These are phyloP conservation scores for Thereva unica DNA, from an alignment of 2,888 invertebrate species.

Conservation along the genomic window DNA sequence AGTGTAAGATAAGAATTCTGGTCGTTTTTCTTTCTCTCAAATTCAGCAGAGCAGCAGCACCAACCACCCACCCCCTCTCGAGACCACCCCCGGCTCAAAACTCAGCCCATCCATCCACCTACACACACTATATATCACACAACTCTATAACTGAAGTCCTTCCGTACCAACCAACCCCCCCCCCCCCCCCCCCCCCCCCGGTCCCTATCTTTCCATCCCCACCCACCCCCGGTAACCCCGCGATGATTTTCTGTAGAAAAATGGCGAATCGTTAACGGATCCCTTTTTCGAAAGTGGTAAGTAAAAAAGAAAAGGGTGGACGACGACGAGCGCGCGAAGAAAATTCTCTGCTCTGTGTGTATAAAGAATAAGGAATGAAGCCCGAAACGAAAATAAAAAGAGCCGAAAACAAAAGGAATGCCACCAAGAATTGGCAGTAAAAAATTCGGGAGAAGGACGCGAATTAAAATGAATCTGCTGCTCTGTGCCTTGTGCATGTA, in stretches of 20 bases:
- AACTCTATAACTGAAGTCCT: no score
- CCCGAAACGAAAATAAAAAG: neutral
- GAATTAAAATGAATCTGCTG: neutral
- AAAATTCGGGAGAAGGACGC: conserved; percentile 6
- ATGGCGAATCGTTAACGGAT: conserved; percentile 21
- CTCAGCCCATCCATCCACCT: no score
- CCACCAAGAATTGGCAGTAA: conserved; percentile 10
- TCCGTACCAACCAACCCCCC: no score
- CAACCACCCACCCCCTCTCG: no score
- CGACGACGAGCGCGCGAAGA: neutral
- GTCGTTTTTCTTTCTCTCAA: no score
- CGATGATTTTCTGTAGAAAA: conserved; percentile 2
- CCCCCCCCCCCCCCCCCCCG: no score
- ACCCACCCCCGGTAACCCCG: no score
- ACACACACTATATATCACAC: no score
- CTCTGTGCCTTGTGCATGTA: neutral
- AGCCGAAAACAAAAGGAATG: conserved; percentile 1
- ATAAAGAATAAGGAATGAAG: neutral
- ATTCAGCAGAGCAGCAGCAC: no score
- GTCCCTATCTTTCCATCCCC: no score
- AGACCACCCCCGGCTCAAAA: no score
- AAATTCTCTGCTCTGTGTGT: neutral
- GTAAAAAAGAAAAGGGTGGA: conserved; percentile 9
- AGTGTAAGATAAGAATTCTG: conserved; percentile 4
- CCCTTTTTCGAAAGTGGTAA: neutral